phyloP scores from a whole-genome alignment of 2,797 vertebrate genomes.

The Helicolenus hilgendorfi region DNA sequence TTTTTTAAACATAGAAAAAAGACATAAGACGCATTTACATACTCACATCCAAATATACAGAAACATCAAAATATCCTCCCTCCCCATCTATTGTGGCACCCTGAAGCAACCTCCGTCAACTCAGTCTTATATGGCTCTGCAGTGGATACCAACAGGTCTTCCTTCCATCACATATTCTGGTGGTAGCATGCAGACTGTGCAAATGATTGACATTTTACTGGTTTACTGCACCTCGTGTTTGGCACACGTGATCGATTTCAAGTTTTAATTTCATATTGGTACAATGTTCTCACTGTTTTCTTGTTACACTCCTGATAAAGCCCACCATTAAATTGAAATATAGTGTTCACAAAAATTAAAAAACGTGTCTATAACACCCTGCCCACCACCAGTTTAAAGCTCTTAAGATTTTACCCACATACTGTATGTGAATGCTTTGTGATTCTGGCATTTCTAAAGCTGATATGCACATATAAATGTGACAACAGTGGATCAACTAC shows the following conservation, averaged over 20 bases:
- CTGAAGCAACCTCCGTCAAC: neutral
- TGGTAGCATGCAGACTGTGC: neutral
- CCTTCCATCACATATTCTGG: neutral
- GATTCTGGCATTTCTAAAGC: neutral
- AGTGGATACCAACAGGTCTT: neutral
- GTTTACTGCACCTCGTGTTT: neutral
- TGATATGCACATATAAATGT: neutral
- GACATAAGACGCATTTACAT: slow-evolving; percentile 37
- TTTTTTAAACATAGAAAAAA: slow-evolving; percentile 30
- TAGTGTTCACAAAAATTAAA: neutral
- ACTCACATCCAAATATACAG: neutral
- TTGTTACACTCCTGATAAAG: neutral
- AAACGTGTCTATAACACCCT: neutral
- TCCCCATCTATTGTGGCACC: neutral
- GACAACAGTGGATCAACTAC: neutral
- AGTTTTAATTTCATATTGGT: neutral
- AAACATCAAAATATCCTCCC: neutral
- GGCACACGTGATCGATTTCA: neutral
- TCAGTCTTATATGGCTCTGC: neutral
- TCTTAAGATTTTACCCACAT: neutral
- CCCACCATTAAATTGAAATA: neutral
- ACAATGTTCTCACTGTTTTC: neutral
- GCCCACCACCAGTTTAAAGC: neutral
- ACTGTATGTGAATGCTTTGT: neutral
- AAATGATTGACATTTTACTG: neutral